Evolutionary conservation across 2,113 vertebrate species (phyloP).

Genomic region (Trochalopteron elliotii): DNA sequence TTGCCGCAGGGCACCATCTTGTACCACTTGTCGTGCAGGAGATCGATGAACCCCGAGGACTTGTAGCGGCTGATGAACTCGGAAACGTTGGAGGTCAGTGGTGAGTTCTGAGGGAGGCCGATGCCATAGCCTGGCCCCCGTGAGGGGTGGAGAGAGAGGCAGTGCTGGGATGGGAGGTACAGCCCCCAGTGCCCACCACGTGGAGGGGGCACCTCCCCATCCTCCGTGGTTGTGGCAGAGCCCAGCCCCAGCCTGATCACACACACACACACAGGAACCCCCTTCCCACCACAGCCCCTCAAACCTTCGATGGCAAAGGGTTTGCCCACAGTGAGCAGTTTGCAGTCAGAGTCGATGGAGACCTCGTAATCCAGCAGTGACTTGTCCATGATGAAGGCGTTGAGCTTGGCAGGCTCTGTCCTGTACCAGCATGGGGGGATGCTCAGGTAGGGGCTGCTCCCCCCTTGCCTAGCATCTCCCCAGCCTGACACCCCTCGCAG

Average conservation of each 20-base stretch:
- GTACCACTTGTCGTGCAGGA: conserved; percentile 96
- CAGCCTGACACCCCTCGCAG: not conserved
- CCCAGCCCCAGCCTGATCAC: not conserved
- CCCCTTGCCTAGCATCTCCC: fast-evolving
- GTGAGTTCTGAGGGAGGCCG: conserved; percentile 88
- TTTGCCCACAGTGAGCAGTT: conserved; percentile 87
- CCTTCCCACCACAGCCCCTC: not conserved
- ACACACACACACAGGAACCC: no score
- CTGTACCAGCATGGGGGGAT: conserved; percentile 42
- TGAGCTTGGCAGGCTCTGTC: conserved; percentile 84
- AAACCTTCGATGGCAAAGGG: conserved; percentile 88
- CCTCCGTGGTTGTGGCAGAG: not conserved
- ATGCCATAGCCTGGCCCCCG: conserved; percentile 85
- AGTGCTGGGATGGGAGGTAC: fast-evolving
- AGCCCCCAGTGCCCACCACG: not conserved
- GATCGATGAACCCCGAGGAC: conserved; percentile 88
- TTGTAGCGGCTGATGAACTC: conserved; percentile 94
- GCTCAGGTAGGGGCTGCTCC: not conserved
- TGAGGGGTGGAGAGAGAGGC: fast-evolving
- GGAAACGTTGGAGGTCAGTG: conserved; percentile 85
- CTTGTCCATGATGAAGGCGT: conserved; percentile 93
- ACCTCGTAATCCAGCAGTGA: conserved; percentile 88
- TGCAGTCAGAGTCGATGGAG: conserved; percentile 87
- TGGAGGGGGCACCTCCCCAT: not conserved
- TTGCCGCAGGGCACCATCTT: conserved; percentile 93